Evolutionary conservation across 1,140 invertebrate genomes (phyloP), one percentile per base, ranked within the genome.

Genomic region (Drosophila lacteicornis): DNA sequence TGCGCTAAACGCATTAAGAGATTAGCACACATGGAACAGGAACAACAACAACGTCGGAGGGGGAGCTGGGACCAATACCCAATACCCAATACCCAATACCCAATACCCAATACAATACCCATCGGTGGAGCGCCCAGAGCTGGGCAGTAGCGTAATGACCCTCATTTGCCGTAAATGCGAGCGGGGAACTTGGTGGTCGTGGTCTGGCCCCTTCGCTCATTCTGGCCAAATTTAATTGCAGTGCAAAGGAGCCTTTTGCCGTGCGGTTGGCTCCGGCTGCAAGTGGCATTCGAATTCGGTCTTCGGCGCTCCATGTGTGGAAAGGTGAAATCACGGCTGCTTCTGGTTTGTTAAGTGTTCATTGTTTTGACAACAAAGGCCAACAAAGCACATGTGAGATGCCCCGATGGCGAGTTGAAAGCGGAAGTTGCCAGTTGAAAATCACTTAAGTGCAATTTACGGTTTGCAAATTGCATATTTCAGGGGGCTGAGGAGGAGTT

Each of bases 1-100:
- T 86, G 60, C 86, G 82, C 86, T 90, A 90, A 90, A 90, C 85
- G 85, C 85, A 90, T 90, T 90, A 90, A 91, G 86, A 91, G 85
- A 90, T 90, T 90, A 90, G 86, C 85, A 90, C 85, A 90, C 85
- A 90, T 82, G 40, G 65, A 76, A 19, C 46, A 65, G 59, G 38
- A 51, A 70, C 33, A 73, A 46, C 33, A 73, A 46, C 76, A 79
- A 25, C 36, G 50, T 62, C 12, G 38, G 27, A 15, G 33, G 47
- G 30, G 36, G 12, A 63, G 49, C 43, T 42, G 19, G 33, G 12
- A 71, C 62, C 33, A 47, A 36, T 42, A 56, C 53, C 22, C 17
- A 47, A 43, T 13, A 46, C 53, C 55, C 84, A 78, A 43, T 13
- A 46, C 53, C 22, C 25, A 47, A 43, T 13, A 46, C 42, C 55